Conservation (phyloP, 2,797 vertebrate species). For the Sylvilagus floridanus region DNA sequence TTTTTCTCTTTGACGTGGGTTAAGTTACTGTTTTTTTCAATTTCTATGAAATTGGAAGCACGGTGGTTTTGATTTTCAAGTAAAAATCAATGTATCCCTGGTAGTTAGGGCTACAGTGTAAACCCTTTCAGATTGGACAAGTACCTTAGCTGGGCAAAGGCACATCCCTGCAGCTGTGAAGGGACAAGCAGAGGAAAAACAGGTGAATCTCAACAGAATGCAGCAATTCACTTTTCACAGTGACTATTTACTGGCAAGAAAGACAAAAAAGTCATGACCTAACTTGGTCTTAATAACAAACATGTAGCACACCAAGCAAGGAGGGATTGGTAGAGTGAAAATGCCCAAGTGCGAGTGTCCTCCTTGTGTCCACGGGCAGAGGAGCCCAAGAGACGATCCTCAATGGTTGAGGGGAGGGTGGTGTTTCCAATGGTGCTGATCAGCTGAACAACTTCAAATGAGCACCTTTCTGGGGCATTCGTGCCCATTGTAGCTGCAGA, state of each 20-base stretch:
- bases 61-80: slow-evolving; percentile 39
- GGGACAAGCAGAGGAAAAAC: slow-evolving; percentile 61
- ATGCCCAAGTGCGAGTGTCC: not conserved
- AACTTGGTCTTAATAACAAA: not conserved
- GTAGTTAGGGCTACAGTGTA: not conserved
- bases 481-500: not conserved
- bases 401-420: not conserved
- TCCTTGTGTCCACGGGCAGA: not conserved
- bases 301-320: not conserved
- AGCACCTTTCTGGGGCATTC: not conserved
- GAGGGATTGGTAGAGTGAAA: not conserved
- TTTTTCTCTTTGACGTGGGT: slow-evolving; percentile 77
- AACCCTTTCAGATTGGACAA: not conserved
- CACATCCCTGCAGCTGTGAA: not conserved
- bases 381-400: no score
- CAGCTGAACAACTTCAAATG: not conserved
- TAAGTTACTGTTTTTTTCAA: slow-evolving; percentile 40
- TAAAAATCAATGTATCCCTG: not conserved
- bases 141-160: not conserved
- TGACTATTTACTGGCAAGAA: slow-evolving; percentile 67
- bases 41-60: slow-evolving; percentile 75
- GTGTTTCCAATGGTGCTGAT: not conserved
- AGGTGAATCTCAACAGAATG: slow-evolving; percentile 67
- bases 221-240: slow-evolving; percentile 71
- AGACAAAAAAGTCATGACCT: slow-evolving; percentile 53